Percentiles rank a stretch among this genome's conserved stretches.
phyloP scores from a whole-genome alignment of 2,797 vertebrate genomes.

The Thripadectes ignobilis region DNA sequence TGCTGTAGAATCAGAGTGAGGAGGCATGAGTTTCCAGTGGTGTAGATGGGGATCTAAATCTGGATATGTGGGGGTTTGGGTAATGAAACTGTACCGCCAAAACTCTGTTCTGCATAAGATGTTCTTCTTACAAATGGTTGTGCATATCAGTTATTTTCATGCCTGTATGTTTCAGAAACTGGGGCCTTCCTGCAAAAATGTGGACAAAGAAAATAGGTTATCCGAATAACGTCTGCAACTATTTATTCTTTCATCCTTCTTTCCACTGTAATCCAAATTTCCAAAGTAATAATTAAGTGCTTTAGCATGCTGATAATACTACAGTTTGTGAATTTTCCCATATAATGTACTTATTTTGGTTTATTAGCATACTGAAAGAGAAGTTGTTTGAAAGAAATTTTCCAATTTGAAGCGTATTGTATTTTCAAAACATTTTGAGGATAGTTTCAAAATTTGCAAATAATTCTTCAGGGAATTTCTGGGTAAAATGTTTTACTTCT shows the following conservation, averaged over 20 bases:
- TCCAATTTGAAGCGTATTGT: neutral
- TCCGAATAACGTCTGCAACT: neutral
- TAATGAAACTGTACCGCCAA: neutral
- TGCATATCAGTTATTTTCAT: neutral
- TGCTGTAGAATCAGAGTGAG: neutral
- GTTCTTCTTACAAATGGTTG: neutral
- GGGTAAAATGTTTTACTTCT: neutral
- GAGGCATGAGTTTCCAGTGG: neutral
- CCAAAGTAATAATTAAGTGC: neutral
- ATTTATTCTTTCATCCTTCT: neutral
- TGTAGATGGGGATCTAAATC: neutral
- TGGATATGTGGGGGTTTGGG: neutral
- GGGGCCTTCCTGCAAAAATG: neutral
- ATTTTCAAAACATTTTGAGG: neutral
- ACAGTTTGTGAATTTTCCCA: neutral
- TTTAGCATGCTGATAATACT: neutral
- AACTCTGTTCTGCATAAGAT: neutral
- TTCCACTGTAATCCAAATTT: neutral
- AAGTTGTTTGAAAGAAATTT: neutral
- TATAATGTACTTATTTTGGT: neutral
- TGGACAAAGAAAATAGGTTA: neutral
- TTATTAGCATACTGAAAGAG: neutral
- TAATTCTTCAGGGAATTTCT: neutral
- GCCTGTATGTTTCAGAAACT: neutral
- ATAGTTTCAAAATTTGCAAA: neutral